A percentile compares a stretch with the other conserved stretches of the same genome.
phyloP scores from a whole-genome alignment of 2,888 invertebrate species.

The Iphiclides podalirius region DNA sequence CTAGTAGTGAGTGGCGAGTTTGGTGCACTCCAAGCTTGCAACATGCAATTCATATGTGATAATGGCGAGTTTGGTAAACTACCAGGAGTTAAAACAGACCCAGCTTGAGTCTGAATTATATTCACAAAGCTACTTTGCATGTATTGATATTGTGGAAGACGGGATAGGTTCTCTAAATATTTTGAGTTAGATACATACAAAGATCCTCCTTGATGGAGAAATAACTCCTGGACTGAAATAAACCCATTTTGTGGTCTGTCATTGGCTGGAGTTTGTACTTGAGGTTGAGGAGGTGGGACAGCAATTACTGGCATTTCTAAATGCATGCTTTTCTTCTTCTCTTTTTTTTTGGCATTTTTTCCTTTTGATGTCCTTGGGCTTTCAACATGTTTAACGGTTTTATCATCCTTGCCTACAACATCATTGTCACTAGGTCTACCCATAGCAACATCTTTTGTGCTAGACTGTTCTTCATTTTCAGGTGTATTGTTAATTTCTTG shows the following conservation, averaged over 20 bases:
- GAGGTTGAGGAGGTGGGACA: slow-evolving; percentile 30
- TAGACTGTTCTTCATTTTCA: slow-evolving; percentile 20
- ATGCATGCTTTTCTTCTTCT: slow-evolving; percentile 47
- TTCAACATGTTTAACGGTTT: neutral
- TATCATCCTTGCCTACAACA: neutral
- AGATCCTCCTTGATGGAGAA: slow-evolving; percentile 49
- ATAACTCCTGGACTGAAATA: slow-evolving; percentile 50
- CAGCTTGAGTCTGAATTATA: slow-evolving; percentile 21
- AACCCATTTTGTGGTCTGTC: slow-evolving; percentile 25
- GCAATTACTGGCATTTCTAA: slow-evolving; percentile 40
- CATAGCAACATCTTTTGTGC: slow-evolving; percentile 1
- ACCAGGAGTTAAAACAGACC: neutral
- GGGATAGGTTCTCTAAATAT: slow-evolving; percentile 59
- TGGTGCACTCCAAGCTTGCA: slow-evolving; percentile 18
- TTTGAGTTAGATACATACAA: slow-evolving; percentile 53
- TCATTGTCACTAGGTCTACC: neutral
- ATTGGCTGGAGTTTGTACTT: slow-evolving; percentile 30
- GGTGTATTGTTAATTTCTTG: slow-evolving; percentile 3
- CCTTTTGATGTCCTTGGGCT: slow-evolving; percentile 34
- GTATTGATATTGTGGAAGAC: slow-evolving; percentile 61
- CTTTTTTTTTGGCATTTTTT: slow-evolving; percentile 57
- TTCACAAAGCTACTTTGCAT: slow-evolving; percentile 36
- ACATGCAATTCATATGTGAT: slow-evolving; percentile 18
- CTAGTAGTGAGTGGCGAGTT: slow-evolving; percentile 29
- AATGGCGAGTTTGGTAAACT: slow-evolving; percentile 33